Conservation (phyloP, 2,797 vertebrate genomes). For the Sebastolobus altivelis region DNA sequence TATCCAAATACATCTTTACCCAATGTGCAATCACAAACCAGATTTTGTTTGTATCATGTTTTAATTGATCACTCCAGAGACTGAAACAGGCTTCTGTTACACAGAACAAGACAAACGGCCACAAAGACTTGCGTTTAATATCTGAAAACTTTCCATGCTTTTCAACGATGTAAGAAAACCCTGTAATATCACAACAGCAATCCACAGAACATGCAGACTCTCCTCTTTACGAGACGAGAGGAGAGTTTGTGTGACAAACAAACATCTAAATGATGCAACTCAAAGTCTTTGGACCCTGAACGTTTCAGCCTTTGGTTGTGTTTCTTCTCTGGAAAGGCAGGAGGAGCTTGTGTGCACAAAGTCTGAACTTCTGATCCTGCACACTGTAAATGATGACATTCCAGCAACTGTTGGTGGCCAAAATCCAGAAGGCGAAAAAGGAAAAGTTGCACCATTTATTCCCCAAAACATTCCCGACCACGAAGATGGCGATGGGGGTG, state of each 20-base stretch:
- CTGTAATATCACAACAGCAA: conserved; percentile 35
- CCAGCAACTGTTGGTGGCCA: conserved; percentile 87
- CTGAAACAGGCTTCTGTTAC: conserved; percentile 38
- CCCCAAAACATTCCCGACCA: conserved; percentile 86
- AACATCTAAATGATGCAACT: neutral
- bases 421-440: conserved; percentile 89
- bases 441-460: conserved; percentile 88
- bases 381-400: conserved; percentile 88
- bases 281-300: neutral
- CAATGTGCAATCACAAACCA: neutral
- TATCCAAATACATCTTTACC: neutral
- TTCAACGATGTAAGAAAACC: conserved; percentile 6
- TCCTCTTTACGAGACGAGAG: conserved; percentile 18
- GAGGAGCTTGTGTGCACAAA: conserved; percentile 82
- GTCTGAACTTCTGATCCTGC: conserved; percentile 86
- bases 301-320: conserved; percentile 32
- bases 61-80: conserved; percentile 57
- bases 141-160: conserved; percentile 41
- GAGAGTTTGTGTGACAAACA: conserved; percentile 28
- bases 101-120: conserved; percentile 50
- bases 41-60: neutral
- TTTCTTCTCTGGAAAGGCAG: conserved; percentile 52
- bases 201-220: conserved; percentile 53
- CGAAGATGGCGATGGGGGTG: conserved; percentile 87
- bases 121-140: conserved; percentile 25